Percentiles rank a stretch among this genome's conserved stretches.
These are phyloP conservation scores for Pristionchus entomophagus DNA, from an alignment of 2,888 invertebrate genomes.

Conservation along the genomic window DNA sequence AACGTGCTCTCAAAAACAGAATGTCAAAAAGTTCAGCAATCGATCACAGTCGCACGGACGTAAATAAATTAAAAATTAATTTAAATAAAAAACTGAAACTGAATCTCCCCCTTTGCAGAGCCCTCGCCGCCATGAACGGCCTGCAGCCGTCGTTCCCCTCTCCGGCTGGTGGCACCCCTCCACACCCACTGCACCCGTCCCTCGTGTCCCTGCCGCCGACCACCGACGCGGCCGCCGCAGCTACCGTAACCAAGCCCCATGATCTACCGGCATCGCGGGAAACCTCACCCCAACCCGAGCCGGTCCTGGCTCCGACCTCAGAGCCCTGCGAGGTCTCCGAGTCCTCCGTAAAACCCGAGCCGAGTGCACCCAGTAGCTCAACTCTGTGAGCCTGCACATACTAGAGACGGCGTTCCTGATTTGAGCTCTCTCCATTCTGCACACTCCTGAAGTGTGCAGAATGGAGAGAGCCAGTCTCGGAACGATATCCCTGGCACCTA, in stretches of 20 bases:
- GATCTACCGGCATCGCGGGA: not conserved
- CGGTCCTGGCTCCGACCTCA: not conserved
- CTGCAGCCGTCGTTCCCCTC: not conserved
- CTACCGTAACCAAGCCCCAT: not conserved
- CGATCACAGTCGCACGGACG: no score
- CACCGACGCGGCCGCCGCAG: no score
- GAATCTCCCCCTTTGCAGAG: not conserved
- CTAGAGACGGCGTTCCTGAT: no score
- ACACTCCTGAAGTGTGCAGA: no score
- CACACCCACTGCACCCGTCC: not conserved
- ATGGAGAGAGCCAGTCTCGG: no score
- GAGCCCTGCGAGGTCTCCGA: not conserved
- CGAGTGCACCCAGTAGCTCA: not conserved
- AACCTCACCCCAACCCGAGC: not conserved
- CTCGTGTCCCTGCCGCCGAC: not conserved
- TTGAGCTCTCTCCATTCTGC: no score
- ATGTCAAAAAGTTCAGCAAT: no score
- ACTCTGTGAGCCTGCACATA: not conserved
- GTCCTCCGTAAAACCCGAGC: not conserved
- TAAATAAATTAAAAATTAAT: no score
- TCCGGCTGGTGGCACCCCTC: not conserved
- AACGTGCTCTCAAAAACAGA: no score
- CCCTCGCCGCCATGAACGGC: conserved; percentile 7
- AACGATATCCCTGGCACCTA: no score
- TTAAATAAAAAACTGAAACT: no score